Conservation (phyloP, 35 echinoderm and acorn worm genomes). For the Diadema setosum region DNA sequence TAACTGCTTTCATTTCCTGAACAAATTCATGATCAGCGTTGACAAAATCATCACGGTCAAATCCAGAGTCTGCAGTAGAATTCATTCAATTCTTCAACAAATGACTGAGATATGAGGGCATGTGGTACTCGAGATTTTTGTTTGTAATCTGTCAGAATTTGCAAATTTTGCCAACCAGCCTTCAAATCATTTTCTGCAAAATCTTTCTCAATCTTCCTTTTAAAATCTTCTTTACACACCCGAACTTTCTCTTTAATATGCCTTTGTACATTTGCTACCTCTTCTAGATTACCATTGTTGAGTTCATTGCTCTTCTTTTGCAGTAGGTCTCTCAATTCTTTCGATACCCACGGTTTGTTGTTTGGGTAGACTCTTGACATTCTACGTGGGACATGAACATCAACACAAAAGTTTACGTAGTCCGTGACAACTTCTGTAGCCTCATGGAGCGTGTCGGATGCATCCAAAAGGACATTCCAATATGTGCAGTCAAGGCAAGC, state of each 20-base stretch:
- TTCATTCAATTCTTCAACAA: background rate
- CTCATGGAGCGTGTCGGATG: too few relatives aligned
- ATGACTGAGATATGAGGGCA: background rate
- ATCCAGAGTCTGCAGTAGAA: background rate
- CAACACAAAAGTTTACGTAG: constrained; percentile 50
- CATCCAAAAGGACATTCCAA: too few relatives aligned
- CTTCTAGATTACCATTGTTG: background rate
- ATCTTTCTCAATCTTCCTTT: constrained; percentile 1
- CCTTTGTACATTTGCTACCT: too few relatives aligned
- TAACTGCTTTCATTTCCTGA: background rate
- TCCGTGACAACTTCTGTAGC: constrained; percentile 19
- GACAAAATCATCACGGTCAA: background rate
- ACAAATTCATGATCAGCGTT: background rate
- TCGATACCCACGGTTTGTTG: constrained; percentile 53
- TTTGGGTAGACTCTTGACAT: background rate
- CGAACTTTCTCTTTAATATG: background rate
- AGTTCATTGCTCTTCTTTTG: constrained; percentile 34
- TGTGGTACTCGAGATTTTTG: background rate
- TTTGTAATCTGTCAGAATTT: background rate
- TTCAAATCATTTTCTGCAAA: background rate
- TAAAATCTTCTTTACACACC: background rate
- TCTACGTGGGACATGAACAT: background rate
- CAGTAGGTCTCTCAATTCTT: constrained; percentile 27
- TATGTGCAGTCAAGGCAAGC: too few relatives aligned
- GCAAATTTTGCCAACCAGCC: background rate